Evolutionary conservation across 2,797 vertebrate genomes (phyloP).

Genomic region (Enteromius unitaeniatus): DNA sequence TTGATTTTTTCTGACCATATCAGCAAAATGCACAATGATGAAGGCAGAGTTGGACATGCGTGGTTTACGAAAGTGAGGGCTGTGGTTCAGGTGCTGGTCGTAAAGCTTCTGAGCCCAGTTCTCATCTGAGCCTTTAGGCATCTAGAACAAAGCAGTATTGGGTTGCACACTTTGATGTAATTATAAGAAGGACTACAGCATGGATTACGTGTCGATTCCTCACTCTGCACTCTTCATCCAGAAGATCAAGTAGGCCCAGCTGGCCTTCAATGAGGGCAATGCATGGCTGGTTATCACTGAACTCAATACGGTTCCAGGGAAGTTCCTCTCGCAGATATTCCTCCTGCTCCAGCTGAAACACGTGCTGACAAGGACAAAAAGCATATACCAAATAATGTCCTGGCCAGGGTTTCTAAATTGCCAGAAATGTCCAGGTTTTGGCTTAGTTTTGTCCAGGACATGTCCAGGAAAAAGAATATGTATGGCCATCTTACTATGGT

Average conservation of each 20-base stretch:
- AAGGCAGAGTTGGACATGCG: conserved; percentile 79
- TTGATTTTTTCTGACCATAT: conserved; percentile 69
- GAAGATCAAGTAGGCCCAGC: conserved; percentile 81
- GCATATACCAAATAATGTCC: not conserved
- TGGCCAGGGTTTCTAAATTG: not conserved
- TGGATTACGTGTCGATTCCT: conserved; percentile 9
- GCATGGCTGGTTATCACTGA: conserved; percentile 83
- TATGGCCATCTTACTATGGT: not conserved
- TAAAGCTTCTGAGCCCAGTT: conserved; percentile 84
- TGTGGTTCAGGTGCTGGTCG: conserved; percentile 74
- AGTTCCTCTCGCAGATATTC: conserved; percentile 82
- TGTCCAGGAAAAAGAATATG: not conserved
- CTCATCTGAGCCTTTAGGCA: conserved; percentile 82
- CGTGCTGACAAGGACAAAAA: conserved; percentile 70
- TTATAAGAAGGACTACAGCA: not conserved
- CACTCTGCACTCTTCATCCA: conserved; percentile 85
- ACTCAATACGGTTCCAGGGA: conserved; percentile 82
- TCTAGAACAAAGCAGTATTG: conserved; percentile 68
- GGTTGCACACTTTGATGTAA: not conserved
- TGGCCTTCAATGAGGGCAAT: conserved; percentile 80
- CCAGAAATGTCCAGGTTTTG: not conserved
- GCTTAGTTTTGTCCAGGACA: not conserved
- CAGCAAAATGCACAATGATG: conserved; percentile 81
- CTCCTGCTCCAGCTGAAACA: conserved; percentile 85
- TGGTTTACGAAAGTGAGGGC: conserved; percentile 79